Base-by-base conservation (phyloP, 1,140 invertebrate genomes). In the Dreissena polymorpha region DNA sequence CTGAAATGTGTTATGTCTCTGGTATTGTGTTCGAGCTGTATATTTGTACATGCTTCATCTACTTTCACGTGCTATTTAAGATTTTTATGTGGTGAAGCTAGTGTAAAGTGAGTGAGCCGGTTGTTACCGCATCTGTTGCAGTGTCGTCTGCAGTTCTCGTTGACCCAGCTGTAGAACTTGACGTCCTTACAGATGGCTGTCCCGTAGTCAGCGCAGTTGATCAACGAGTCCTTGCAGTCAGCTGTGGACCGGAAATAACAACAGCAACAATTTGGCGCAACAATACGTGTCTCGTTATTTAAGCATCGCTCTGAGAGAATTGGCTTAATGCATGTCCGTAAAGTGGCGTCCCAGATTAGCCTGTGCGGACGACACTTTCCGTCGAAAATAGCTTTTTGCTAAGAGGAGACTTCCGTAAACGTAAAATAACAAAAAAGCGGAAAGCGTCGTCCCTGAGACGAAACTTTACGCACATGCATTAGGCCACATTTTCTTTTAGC, bases 81-180 rank as follows among this genome's bases (percentile, higher is more conserved):
- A n/a, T n/a, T n/a, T n/a, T n/a, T n/a, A n/a, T n/a, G n/a, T n/a
- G n/a, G n/a, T 39, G 39, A 39, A 2, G 39, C 39, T 39, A 39
- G 39, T 39, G 39, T 39, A 39, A 39, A 2, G 2, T 39, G 39
- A 5, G 8, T 39, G n/a, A 39, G 39, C 8, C 3, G 39, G 57
- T 70, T 55, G 64, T 74, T 75, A 83, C 80, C 55, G 39, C 80
- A 83, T 55, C 69, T 39, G n/a, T 75, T 75, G 51, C 80, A 83
- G 64, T 83, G 72, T 50, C 16, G 18, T 0, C 50, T 49, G 18
- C 80, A 83, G 63, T 83, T 74, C 16, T 83, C 80, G 53, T 68
- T 55, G 8, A 63, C 80, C 80, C 80, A 83, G 63, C 53, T 74
- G 60, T 74, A 83, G 21, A 83, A 83, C 50, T 65, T 72, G 18